Conservation (phyloP, 35 echinoderm and acorn worm species). For the Heliocidaris erythrogramma region DNA sequence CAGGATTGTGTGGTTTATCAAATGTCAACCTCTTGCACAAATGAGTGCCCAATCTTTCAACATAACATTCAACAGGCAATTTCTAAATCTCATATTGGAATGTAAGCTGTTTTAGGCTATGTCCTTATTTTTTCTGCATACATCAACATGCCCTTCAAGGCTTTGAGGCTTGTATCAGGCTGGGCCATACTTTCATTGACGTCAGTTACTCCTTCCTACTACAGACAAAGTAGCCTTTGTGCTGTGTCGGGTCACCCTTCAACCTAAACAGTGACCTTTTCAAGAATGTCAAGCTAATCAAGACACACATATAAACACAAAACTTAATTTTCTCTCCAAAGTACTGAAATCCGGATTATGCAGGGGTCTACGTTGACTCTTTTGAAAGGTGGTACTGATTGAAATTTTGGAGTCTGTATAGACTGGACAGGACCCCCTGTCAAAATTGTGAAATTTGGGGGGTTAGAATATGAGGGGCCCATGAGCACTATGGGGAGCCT, state of each 20-base stretch:
- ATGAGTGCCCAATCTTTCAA: neutral
- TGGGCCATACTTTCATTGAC: neutral
- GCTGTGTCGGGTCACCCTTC: neutral
- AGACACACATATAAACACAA: neutral
- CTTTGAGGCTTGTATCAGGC: neutral
- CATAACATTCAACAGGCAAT: no score
- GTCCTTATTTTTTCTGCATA: neutral
- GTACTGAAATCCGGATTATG: neutral
- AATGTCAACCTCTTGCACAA: neutral
- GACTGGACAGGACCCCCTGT: no score
- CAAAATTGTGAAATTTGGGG: no score
- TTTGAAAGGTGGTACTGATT: no score
- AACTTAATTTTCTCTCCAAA: neutral
- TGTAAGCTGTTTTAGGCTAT: no score
- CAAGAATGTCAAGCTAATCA: neutral
- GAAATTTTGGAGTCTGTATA: no score
- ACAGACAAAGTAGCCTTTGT: neutral
- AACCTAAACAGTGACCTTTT: neutral
- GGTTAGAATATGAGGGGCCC: no score
- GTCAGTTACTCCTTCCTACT: neutral
- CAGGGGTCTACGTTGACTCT: no score
- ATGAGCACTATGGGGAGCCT: no score
- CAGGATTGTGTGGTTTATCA: neutral
- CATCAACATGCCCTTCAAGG: neutral
- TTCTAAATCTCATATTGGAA: no score